Conservation (phyloP, 2,113 vertebrate species). For the Elachura formosa region DNA sequence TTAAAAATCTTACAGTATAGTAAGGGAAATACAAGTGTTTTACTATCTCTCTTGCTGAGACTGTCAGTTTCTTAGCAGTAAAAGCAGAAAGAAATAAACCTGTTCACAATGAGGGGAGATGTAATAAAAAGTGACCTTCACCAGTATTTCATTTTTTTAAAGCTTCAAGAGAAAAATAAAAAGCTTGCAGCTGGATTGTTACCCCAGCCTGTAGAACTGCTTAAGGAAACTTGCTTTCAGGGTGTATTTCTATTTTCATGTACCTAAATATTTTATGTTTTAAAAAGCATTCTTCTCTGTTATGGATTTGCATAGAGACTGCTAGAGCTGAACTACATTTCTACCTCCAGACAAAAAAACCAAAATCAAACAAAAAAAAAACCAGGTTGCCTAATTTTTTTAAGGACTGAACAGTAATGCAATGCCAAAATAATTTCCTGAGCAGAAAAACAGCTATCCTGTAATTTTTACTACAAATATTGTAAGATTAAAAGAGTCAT, state of each 20-base stretch:
- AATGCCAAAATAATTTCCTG: background rate
- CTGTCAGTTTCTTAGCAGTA: background rate
- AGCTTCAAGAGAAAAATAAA: background rate
- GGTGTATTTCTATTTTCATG: background rate
- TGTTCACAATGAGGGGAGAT: background rate
- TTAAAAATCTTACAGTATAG: background rate
- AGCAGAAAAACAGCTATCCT: background rate
- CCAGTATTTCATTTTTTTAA: constrained; percentile 5
- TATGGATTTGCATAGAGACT: background rate
- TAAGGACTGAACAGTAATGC: background rate
- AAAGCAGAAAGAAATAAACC: constrained; percentile 15
- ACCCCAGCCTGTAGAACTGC: background rate
- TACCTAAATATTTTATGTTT: background rate
- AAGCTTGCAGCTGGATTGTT: background rate
- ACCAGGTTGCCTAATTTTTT: background rate
- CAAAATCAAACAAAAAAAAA: background rate
- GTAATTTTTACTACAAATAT: background rate
- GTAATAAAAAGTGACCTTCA: constrained; percentile 8
- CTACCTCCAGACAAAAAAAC: background rate
- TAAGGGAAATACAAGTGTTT: background rate
- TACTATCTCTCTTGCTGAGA: background rate
- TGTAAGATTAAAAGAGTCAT: background rate
- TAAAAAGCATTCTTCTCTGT: background rate
- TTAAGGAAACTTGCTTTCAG: background rate
- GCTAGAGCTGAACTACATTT: background rate